phyloP scores from a whole-genome alignment of 2,113 vertebrate genomes.

The Lophotis ruficrista region DNA sequence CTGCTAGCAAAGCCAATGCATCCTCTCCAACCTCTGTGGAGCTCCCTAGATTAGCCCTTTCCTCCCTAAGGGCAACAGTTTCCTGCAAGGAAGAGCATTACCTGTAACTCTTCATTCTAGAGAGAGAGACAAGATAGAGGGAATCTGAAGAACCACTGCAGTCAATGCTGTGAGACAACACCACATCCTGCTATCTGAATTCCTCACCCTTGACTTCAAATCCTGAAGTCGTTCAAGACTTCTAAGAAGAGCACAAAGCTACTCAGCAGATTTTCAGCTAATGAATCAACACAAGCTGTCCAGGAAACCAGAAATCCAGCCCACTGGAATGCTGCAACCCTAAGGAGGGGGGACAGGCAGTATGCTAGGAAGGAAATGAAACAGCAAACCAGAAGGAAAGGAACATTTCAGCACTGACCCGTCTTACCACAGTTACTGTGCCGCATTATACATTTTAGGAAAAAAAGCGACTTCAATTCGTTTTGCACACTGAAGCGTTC shows the following conservation, averaged over 20 bases:
- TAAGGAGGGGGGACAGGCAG: not conserved
- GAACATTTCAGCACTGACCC: not conserved
- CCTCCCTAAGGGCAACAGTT: conserved; percentile 1
- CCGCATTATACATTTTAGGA: not conserved
- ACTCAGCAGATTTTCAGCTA: conserved; percentile 60
- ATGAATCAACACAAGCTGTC: conserved; percentile 55
- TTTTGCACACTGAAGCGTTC: not conserved
- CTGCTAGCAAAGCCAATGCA: conserved; percentile 13
- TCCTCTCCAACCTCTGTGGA: conserved; percentile 35
- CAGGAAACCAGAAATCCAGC: conserved; percentile 64
- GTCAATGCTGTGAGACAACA: not conserved
- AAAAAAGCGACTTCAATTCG: not conserved
- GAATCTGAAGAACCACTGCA: not conserved
- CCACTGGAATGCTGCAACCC: conserved; percentile 45
- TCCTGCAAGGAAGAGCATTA: conserved; percentile 39
- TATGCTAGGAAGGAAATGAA: conserved; percentile 42
- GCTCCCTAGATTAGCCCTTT: conserved; percentile 35
- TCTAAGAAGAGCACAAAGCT: conserved; percentile 24
- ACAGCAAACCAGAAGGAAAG: conserved; percentile 29
- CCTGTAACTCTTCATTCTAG: not conserved
- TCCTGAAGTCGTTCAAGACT: conserved; percentile 4
- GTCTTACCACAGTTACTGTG: not conserved
- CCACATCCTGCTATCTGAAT: conserved; percentile 34
- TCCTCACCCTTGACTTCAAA: conserved; percentile 13
- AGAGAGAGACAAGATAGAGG: not conserved